Evolutionary conservation across 2,888 invertebrate genomes (phyloP), one percentile per base, ranked within the genome.

Genomic region (Drosophila pseudotakahashii): DNA sequence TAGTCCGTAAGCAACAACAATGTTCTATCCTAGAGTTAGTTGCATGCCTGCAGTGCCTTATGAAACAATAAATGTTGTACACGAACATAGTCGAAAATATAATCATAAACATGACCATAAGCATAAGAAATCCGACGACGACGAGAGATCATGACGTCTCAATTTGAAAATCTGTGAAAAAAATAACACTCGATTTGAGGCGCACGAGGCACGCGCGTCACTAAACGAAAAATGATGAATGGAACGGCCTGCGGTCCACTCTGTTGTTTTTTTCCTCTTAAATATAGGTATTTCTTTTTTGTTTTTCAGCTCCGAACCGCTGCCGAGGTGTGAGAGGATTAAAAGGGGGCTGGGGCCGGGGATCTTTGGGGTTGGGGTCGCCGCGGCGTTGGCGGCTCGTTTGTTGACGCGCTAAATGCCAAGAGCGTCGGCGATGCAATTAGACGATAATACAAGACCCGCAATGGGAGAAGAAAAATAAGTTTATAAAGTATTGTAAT

Each of bases 191-290:
- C 75, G 80, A 85, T 81, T 81, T 79, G 78, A 79, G 72, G 62
- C 74, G 87, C 87, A 84, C 87, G 87, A 84, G 82, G 85, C 82
- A 82, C 82, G 82, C 85, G 82, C 82, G 82, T 87, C 85, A 83
- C 87, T 83, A 83, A 83, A 77, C 76, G 79, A 76, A 78, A 77
- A 81, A 86, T 83, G 85, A 83, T 83, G 85, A 83, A 83, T 83
- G 87, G 81, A 84, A 70, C 71, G 64, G 76, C 76, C 80, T 67
- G 78, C 76, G 78, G 80, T 64, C 51, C 73, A 63, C 72, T 67
- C 55, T 48, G 39, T 64, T 52, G 72, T 42, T 70, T 52, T 51
- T 11, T 42, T 42, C 16, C 37, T 34, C 36, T 26, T 37, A 30
- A 23, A 30, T 48, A 39, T 58, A 30, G 19, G 7, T 37, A 14